Conservation (phyloP, 2,888 invertebrate species). For the Acleris laterana region DNA sequence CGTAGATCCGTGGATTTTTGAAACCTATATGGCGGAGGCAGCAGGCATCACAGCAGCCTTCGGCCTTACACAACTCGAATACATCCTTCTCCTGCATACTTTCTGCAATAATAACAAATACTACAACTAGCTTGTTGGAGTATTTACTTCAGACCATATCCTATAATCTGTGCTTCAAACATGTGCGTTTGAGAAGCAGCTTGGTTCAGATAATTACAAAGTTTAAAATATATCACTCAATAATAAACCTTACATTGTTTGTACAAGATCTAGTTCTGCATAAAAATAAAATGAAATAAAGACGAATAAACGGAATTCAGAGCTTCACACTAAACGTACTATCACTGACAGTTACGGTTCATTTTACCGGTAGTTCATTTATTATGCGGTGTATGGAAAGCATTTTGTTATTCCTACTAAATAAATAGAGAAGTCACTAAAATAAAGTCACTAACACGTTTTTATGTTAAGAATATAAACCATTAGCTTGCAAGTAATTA, state of each 20-base stretch:
- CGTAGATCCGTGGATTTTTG: conserved; percentile 82
- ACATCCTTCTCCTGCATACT: conserved; percentile 78
- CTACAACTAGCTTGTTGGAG: neutral
- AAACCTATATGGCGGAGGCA: conserved; percentile 87
- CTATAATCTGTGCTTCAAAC: no score
- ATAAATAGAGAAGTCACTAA: no score
- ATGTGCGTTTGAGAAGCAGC: conserved; percentile 7
- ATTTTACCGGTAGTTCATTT: neutral
- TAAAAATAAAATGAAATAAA: neutral
- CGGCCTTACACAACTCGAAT: conserved; percentile 74
- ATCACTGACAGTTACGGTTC: conserved; percentile 10
- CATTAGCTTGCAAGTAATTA: no score
- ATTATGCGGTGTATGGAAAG: no score
- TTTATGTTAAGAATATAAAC: no score
- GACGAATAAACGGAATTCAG: neutral
- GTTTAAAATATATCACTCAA: neutral
- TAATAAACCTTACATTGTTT: neutral
- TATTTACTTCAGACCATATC: conserved; percentile 4
- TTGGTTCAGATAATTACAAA: neutral
- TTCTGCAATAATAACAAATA: conserved; percentile 15
- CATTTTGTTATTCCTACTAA: no score
- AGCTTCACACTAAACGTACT: neutral
- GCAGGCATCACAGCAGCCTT: conserved; percentile 88
- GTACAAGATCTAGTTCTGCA: neutral
- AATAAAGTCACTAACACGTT: no score